Evolutionary conservation across 2,113 vertebrate genomes (phyloP), one percentile per base, ranked within the genome.

Genomic region (Psophia crepitans): DNA sequence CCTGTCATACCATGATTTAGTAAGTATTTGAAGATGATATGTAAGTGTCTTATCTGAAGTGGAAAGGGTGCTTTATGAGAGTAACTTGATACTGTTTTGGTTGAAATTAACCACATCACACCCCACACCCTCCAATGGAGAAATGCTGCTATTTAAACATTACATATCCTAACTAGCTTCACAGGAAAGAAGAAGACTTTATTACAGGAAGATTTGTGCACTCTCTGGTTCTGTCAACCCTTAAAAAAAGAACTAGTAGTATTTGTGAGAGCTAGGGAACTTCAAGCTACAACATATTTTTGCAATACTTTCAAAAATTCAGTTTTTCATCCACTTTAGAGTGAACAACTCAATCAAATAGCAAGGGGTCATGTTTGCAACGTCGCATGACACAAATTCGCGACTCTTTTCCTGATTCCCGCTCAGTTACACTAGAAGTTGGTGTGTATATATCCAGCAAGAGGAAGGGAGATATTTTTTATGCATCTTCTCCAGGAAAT

Each of bases 401-500:
- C 51, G 16, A 54, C 23, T 78, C 22, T 66, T 73, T 84, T 46
- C 43, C 39, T 1, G 0, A 39, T 53, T 87, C 22, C 14, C n/a
- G 89, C 39, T 20, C 26, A 56, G 13, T 82, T 74, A 49, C 3
- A 19, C 51, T 43, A 37, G 39, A 90, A 60, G 8, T 60, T 80
- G 75, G 37, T 64, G 22, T 76, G 11, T 43, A 5, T 39, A 28
- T 46, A 81, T 15, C 19, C 74, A 93, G 32, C 43, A 70, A 87
- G 69, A 92, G 83, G 85, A 88, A 94, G 53, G 5, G 35, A 74
- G 27, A 48, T 5, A 18, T 77, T 57, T 70, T 76, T 88, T 16
- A 86, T 53, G 49, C 56, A 82, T 71, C 80, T 97, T 94, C 80
- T 86, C 41, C 90, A 93, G 90, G 92, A 96, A 95, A 92, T 3